Evolutionary conservation across 2,888 invertebrate genomes (phyloP).

Genomic region (Sphaerolaimus hirsutus): DNA sequence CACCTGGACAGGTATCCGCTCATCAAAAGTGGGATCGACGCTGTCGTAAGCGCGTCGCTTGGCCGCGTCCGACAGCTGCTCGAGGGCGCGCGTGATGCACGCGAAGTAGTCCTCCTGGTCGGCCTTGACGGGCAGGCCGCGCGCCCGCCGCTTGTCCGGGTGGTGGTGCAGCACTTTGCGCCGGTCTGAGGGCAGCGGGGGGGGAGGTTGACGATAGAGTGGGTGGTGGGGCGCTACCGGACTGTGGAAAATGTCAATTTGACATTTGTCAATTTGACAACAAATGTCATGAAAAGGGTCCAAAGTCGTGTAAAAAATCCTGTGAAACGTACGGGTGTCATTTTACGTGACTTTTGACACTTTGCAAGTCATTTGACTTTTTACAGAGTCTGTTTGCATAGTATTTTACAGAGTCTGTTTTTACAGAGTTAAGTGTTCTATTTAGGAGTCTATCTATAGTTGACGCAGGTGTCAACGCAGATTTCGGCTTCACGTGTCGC

Average conservation of each 20-base stretch:
- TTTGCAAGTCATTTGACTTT: no score
- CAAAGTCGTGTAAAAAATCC: no score
- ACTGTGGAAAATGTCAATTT: not conserved
- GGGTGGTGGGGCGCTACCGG: slow-evolving; percentile 37
- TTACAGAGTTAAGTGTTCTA: no score
- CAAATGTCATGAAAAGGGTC: no score
- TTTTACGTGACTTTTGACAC: no score
- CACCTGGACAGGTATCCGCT: slow-evolving; percentile 49
- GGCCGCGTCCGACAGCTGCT: slow-evolving; percentile 38
- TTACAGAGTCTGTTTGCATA: no score
- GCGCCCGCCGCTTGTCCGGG: slow-evolving; percentile 70
- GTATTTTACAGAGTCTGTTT: no score
- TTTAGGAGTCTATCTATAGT: no score
- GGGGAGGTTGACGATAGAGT: slow-evolving; percentile 64
- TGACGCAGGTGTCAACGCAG: no score
- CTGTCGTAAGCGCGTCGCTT: slow-evolving; percentile 80
- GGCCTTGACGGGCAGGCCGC: slow-evolving; percentile 55
- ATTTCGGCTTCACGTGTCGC: no score
- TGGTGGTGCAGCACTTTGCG: slow-evolving; percentile 76
- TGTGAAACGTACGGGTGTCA: no score
- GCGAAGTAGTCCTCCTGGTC: slow-evolving; percentile 86
- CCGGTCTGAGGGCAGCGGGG: slow-evolving; percentile 44
- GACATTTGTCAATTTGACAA: slow-evolving; percentile 10
- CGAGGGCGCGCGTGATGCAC: slow-evolving; percentile 58
- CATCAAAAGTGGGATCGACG: slow-evolving; percentile 77